phyloP scores from a whole-genome alignment of 2,888 invertebrate species.

The Melikaiella ostensackeni region DNA sequence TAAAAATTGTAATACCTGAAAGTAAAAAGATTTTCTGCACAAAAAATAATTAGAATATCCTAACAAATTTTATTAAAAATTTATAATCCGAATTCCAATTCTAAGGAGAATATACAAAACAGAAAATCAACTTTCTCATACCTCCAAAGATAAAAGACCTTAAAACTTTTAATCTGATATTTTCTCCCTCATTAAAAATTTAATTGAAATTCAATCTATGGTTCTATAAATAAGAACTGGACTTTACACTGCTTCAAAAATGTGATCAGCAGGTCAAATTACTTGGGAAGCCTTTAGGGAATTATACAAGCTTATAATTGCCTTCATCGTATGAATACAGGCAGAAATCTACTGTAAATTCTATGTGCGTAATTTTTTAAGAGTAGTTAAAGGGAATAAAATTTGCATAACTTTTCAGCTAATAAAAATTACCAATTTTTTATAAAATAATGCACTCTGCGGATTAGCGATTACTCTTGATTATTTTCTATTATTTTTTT shows the following conservation, averaged over 20 bases:
- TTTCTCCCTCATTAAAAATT: not conserved
- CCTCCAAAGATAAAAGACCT: not conserved
- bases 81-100: not conserved
- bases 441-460: conserved; percentile 2
- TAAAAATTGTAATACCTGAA: not conserved
- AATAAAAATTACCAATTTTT: conserved; percentile 14
- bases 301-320: conserved; percentile 17
- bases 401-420: conserved; percentile 37
- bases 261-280: not conserved
- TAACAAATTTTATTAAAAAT: no score
- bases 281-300: not conserved
- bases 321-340: not conserved
- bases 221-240: not conserved
- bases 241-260: conserved; percentile 4
- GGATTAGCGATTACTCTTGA: conserved; percentile 4
- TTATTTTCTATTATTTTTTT: not conserved
- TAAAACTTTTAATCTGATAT: not conserved
- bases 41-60: no score
- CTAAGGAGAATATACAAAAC: not conserved
- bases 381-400: not conserved
- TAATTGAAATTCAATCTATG: not conserved
- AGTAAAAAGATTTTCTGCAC: not conserved
- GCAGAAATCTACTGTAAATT: not conserved
- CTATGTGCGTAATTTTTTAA: not conserved
- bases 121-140: not conserved